Evolutionary conservation across 2,888 invertebrate species (phyloP), one percentile per base, ranked within the genome.

Genomic region (Neoaliturus tenellus): DNA sequence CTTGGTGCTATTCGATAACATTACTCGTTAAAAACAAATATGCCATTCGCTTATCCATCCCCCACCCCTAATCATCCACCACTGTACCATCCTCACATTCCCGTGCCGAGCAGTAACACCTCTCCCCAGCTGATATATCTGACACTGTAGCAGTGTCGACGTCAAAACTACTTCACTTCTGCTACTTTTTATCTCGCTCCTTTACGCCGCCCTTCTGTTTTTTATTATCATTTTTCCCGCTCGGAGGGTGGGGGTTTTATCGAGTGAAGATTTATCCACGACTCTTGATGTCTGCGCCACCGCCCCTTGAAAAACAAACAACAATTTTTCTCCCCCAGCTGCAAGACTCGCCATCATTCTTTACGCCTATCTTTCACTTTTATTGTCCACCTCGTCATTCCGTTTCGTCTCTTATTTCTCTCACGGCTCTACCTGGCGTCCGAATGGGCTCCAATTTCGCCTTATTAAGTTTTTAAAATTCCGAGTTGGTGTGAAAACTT

Each of bases 141-240:
- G n/a, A n/a, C n/a, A n/a, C n/a, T n/a, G n/a, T n/a, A n/a, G n/a
- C 48, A 48, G 48, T 4, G 51, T 23, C 51, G 51, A 20, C 51
- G 23, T 20, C 51, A 23, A 20, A 6, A 81, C 81, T 67, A 73
- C 71, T 28, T 41, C 55, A 44, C 82, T 73, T 48, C 55, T 83
- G 62, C 81, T 62, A 62, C 51, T 73, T 83, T 58, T 62, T 81
- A 41, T 84, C 41, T 78, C 81, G 81, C 75, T 82, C 62, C 83
- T 82, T 83, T 80, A 85, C 78, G 55, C 80, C 82, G 48, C 84
- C 85, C 85, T 85, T 85, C 85, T 82, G 85, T 67, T 84, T 85
- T 85, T 85, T 85, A 85, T 85, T 85, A 85, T 85, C 85, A 85
- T 85, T 85, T 85, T 85, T 85, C 82, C 71, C 39, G 44, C 20